phyloP scores from a whole-genome alignment of 2,888 invertebrate genomes.

The Autographa pulchrina region DNA sequence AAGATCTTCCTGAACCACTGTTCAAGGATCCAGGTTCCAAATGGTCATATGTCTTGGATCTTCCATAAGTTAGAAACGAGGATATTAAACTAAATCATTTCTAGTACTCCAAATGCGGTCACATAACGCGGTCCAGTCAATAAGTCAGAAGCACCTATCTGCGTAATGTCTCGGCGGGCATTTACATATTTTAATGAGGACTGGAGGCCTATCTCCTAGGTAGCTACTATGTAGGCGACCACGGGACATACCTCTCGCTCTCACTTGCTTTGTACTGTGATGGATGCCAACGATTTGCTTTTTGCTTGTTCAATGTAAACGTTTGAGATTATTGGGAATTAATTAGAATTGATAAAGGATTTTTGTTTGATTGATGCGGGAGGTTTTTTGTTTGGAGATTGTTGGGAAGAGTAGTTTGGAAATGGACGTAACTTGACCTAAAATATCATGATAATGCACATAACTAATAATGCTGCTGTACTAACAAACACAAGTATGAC shows the following conservation, averaged over 20 bases:
- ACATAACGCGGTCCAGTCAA: conserved; percentile 73
- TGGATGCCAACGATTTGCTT: conserved; percentile 58
- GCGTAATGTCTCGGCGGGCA: conserved; percentile 86
- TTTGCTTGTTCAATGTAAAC: conserved; percentile 42
- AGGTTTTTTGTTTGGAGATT: neutral
- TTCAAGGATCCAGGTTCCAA: neutral
- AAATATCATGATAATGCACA: neutral
- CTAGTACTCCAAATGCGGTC: conserved; percentile 25
- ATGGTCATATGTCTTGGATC: neutral
- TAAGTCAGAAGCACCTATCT: conserved; percentile 88
- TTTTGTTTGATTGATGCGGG: conserved; percentile 14
- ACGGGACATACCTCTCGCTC: conserved; percentile 58
- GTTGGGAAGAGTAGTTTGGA: neutral
- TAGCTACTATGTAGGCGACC: conserved; percentile 61
- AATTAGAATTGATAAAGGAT: conserved; percentile 27
- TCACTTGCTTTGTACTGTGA: conserved; percentile 52
- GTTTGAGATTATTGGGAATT: conserved; percentile 49
- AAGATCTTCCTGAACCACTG: too few relatives aligned
- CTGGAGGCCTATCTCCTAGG: conserved; percentile 80
- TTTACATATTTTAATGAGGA: conserved; percentile 90
- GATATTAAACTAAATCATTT: neutral
- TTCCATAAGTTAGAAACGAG: neutral
- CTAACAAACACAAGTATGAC: too few relatives aligned
- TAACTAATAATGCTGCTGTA: too few relatives aligned
- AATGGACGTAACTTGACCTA: neutral